Conservation (phyloP, 2,113 vertebrate genomes). For the Eptesicus fuscus region DNA sequence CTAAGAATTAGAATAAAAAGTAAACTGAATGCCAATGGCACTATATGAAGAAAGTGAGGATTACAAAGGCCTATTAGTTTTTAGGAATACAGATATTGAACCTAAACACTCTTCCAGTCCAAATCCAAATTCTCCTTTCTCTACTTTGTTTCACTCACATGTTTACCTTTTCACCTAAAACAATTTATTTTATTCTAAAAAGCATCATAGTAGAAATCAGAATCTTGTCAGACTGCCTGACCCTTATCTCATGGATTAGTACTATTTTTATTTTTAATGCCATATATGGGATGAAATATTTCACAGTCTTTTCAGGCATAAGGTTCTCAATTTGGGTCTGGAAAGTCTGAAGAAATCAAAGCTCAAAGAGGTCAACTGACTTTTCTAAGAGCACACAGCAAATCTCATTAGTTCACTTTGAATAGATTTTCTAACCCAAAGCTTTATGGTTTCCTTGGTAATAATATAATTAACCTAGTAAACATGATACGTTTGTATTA, state of each 20-base stretch:
- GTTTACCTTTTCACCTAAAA: neutral
- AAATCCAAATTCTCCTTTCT: conserved; percentile 18
- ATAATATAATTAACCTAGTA: conserved; percentile 44
- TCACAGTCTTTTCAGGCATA: neutral
- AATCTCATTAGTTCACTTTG: neutral
- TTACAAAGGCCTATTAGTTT: neutral
- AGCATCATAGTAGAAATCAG: neutral
- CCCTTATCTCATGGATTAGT: neutral
- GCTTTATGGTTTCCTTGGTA: conserved; percentile 23
- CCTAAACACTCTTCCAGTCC: neutral
- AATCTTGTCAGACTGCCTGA: neutral
- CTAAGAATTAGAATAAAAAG: neutral
- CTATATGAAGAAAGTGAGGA: neutral
- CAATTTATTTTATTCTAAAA: neutral
- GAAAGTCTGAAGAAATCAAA: neutral
- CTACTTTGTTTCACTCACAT: neutral
- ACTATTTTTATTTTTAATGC: neutral
- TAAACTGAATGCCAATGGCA: neutral
- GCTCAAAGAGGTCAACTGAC: neutral
- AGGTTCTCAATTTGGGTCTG: neutral
- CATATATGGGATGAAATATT: neutral
- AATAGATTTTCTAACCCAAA: conserved; percentile 36
- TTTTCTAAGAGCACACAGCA: neutral
- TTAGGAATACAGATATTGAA: neutral
- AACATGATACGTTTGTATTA: conserved; percentile 45